Evolutionary conservation across 2,888 invertebrate genomes (phyloP), one percentile per base, ranked within the genome.

Genomic region (Sturmia bella): DNA sequence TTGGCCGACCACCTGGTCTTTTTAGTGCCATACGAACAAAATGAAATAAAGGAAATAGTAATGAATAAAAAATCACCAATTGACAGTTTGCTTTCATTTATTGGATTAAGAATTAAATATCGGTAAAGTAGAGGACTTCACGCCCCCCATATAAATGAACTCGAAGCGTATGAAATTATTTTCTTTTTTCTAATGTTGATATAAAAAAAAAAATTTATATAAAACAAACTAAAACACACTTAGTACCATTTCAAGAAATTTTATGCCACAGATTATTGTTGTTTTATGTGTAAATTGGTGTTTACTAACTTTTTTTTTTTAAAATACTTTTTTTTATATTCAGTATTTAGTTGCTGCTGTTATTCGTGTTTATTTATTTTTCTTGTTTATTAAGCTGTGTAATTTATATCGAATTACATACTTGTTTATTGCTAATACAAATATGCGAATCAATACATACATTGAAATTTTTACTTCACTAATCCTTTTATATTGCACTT

Each of bases 21-120:
- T 13, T 52, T 39, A 48, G 19, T 21, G 17, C 37, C 45, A 50
- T 54, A 15, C 41, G 1, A 41, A 37, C 45, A n/a, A 21, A n/a
- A 21, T 9, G 9, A 41, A 24, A 19, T 6, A 17, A 11, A n/a
- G 4, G 37, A 11, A 43, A 27, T n/a, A 13, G 64, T 3, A 12
- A 41, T 41, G 15, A 32, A 13, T 13, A 27, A 2, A 13, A 45
- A 56, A n/a, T 5, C 17, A 45, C 54, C 48, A 77, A 27, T 77
- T 77, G 69, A 69, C 63, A 77, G 41, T 73, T 63, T 63, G 56
- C 64, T 69, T 64, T 39, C 45, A 69, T 78, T 74, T 66, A 82
- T 74, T 54, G 81, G 81, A 70, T 78, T 74, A 78, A 41, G 13
- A 13, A 52, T 39, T 50, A 70, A 70, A 59, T 32, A 21, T 43